Conservation (phyloP, 1,140 invertebrate species). For the Magallana angulata region DNA sequence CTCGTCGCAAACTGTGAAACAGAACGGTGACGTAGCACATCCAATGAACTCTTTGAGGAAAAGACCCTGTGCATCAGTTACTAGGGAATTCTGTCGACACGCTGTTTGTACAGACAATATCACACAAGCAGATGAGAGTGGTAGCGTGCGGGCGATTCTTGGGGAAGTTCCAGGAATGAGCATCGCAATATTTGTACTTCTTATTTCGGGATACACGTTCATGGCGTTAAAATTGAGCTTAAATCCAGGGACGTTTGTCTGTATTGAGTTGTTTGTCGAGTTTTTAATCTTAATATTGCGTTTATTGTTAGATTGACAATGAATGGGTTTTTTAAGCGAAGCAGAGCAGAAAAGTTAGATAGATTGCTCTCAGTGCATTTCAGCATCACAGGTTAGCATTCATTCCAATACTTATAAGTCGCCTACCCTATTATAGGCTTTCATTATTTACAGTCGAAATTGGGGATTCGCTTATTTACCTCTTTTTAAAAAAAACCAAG, state of each 20-base stretch:
- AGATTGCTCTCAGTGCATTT: too few species aligned
- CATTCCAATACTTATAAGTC: too few species aligned
- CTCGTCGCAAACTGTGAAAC: neutral
- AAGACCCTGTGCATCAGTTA: neutral
- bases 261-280: conserved; percentile 1
- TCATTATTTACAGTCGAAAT: too few species aligned
- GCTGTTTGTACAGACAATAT: neutral
- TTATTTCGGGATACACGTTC: conserved; percentile 10
- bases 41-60: neutral
- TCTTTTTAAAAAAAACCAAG: too few species aligned
- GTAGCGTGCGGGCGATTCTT: neutral
- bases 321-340: too few species aligned
- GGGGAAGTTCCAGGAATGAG: neutral
- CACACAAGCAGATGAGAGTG: neutral
- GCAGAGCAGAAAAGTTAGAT: too few species aligned
- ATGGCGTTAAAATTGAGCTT: conserved; percentile 2
- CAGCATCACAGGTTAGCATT: too few species aligned
- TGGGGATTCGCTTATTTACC: too few species aligned
- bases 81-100: neutral
- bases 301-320: conserved; percentile 17
- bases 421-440: too few species aligned
- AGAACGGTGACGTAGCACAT: conserved; percentile 1
- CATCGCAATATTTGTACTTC: neutral
- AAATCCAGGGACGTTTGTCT: neutral
- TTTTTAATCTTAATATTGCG: conserved; percentile 2